Evolutionary conservation across 64 coral and sea anemone species (phyloP), one percentile per base, ranked within the genome.

Genomic region (Porites lutea): DNA sequence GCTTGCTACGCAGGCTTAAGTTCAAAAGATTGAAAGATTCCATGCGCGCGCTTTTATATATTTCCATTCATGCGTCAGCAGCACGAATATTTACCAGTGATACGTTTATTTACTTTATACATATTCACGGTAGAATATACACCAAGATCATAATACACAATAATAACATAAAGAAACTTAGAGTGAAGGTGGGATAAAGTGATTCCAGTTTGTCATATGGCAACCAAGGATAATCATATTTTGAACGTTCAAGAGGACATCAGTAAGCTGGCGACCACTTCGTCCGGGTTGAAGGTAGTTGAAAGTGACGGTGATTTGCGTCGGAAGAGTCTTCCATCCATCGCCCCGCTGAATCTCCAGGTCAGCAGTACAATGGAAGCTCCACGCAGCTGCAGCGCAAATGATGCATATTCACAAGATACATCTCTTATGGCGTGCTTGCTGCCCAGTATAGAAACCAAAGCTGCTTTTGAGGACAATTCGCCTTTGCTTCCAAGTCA

Each of bases 51-150:
- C 77, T 12, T 21, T 70, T 27, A 23, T 60, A 44, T 9, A 14
- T 57, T 6, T 11, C 49, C 75, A 78, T 78, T 79, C 1, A 61
- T 79, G 13, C 52, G 77, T 79, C 77, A 79, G 59, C 53, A 79
- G n/a, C 66, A 70, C 10, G 2, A 27, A 70, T 70, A 21, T 9
- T 6, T 2, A 21, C 66, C 21, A 18, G n/a, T 5, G 37, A 23
- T 3, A 37, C 21, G 55, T 37, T 13, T 52, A 8, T 9, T 23
- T n/a, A n/a, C 27, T 70, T 8, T 9, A 19, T 4, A 22, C 22
- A 23, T 5, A 70, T 8, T 70, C 9, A 70, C 13, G 22, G 22
- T 18, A 70, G 66, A 9, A 19, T 4, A 20, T n/a, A 19, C 3
- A n/a, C 3, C 15, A 70, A 70, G 5, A 70, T 19, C 22, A 70